Evolutionary conservation across 2,113 vertebrate genomes (phyloP), one percentile per base, ranked within the genome.

Genomic region (Alouatta palliata): DNA sequence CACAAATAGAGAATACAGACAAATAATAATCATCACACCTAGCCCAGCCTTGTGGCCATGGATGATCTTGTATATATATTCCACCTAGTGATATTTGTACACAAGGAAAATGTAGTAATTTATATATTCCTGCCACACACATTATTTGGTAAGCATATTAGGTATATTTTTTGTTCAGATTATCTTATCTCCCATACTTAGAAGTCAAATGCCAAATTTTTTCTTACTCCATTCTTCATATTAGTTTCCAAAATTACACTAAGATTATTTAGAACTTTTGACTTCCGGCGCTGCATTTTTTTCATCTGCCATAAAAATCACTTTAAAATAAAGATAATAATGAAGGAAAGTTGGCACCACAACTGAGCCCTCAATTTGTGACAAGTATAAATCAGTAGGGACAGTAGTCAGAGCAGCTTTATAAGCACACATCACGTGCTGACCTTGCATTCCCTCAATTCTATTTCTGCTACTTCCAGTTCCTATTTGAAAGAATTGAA

Each of bases 381-480:
- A 95, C 17, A 47, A 80, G 25, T 54, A 47, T 66, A 75, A 91
- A 73, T 79, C 66, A 73, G 23, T 11, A 21, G 8, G 35, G 21
- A 76, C 49, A 23, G 6, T 1, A 32, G 9, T 19, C 27, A 6
- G n/a, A 56, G 4, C 19, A 77, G 47, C 20, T 13, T 30, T n/a
- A 3, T 21, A 71, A 66, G 14, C 20, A 68, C 6, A 27, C 3
- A 32, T 47, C 56, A 21, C 3, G 0, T 32, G 75, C 40, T 75
- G 73, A 84, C 64, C 87, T 90, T 66, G 21, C 6, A 43, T 23
- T 14, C 25, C 43, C 43, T 93, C 2, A 9, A 35, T 87, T 91
- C 68, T 84, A 91, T 91, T 95, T 97, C 77, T 80, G 79, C 58
- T n/a, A 4, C 54, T 85, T 95, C 43, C 13, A 37, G 16, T 43